These are phyloP conservation scores for Auanema freiburgensis DNA, from an alignment of 2,888 invertebrate species.

Conservation along the genomic window DNA sequence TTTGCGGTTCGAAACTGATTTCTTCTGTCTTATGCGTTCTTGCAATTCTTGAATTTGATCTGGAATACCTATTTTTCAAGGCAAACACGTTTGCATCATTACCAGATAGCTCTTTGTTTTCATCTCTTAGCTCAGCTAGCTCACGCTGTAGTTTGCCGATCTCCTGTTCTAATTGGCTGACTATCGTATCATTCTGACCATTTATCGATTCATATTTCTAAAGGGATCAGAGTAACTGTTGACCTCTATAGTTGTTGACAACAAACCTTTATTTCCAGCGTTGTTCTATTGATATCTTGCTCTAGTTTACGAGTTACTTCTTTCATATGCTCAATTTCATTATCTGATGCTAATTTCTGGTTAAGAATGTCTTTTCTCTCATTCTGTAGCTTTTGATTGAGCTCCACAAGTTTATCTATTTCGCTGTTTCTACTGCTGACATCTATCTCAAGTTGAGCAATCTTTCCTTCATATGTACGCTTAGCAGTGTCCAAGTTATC, in stretches of 20 bases:
- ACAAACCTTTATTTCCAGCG: neutral
- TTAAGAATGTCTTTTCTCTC: conserved; percentile 60
- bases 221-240: neutral
- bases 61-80: conserved; percentile 42
- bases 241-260: neutral
- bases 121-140: conserved; percentile 33
- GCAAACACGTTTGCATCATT: too few species aligned
- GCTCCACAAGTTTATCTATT: conserved; percentile 57
- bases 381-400: conserved; percentile 58
- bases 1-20: conserved; percentile 58
- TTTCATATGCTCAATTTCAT: conserved; percentile 49
- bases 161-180: conserved; percentile 38
- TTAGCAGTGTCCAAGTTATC: conserved; percentile 62
- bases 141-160: conserved; percentile 39
- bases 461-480: conserved; percentile 61
- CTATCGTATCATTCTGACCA: too few species aligned
- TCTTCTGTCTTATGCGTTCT: conserved; percentile 40
- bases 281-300: conserved; percentile 52
- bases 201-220: too few species aligned
- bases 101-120: conserved; percentile 4
- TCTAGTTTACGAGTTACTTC: conserved; percentile 60
- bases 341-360: conserved; percentile 58
- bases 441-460: conserved; percentile 59
- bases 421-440: conserved; percentile 52
- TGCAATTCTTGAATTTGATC: conserved; percentile 52